Conservation (phyloP, 2,888 invertebrate species). For the Lobophora halterata region DNA sequence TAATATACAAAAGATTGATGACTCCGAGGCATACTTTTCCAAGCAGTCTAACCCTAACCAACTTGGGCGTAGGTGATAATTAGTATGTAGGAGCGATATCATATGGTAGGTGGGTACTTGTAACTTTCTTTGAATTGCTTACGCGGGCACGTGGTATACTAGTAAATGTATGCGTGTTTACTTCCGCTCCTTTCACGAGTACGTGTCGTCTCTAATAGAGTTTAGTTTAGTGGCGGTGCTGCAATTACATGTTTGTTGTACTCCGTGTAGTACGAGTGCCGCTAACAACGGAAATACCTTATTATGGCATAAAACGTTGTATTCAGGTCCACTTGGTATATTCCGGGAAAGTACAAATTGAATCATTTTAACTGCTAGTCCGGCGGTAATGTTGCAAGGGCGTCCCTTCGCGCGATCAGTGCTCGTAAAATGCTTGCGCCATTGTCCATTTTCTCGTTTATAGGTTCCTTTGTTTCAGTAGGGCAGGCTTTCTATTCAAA, state of each 20-base stretch:
- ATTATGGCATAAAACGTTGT: constrained; percentile 28
- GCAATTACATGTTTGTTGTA: constrained; percentile 21
- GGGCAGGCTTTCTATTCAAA: not conserved
- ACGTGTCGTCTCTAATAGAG: constrained; percentile 35
- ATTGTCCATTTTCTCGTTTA: too few relatives aligned
- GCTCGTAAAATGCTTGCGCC: too few relatives aligned
- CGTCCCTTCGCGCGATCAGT: constrained; percentile 1
- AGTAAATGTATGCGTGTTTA: constrained; percentile 41
- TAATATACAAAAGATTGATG: not conserved
- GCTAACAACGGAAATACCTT: constrained; percentile 31
- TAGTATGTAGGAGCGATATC: constrained; percentile 30
- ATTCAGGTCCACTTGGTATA: constrained; percentile 24
- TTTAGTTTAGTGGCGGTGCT: constrained; percentile 21
- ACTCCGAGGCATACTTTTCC: constrained; percentile 10
- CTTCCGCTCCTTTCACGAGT: constrained; percentile 52
- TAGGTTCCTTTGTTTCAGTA: too few relatives aligned
- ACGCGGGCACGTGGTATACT: constrained; percentile 34
- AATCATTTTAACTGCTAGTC: constrained; percentile 18
- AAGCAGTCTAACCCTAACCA: constrained; percentile 7
- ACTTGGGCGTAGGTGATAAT: constrained; percentile 26
- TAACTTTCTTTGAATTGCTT: constrained; percentile 30
- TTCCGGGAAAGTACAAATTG: constrained; percentile 27
- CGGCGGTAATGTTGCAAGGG: not conserved
- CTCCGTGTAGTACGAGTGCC: constrained; percentile 20
- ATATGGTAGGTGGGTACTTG: constrained; percentile 18